Conservation (phyloP, 2,888 invertebrate genomes). For the Sphaerophoria taeniata region DNA sequence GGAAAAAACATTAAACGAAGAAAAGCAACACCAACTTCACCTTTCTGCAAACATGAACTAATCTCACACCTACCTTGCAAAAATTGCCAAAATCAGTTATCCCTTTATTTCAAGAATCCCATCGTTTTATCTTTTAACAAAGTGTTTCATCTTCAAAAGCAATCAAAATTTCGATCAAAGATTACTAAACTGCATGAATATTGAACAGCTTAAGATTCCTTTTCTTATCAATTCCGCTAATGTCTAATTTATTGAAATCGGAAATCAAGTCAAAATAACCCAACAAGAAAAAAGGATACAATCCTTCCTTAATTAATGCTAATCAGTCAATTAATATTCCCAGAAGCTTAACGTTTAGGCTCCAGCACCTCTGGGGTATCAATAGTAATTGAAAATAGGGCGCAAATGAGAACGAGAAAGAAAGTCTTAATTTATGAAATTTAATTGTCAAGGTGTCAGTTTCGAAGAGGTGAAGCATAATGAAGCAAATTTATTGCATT, state of each 20-base stretch:
- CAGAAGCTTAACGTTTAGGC: slow-evolving; percentile 53
- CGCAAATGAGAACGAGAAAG: neutral
- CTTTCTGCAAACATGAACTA: too few species aligned
- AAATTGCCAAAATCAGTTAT: too few species aligned
- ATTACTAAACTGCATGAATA: neutral
- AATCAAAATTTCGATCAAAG: slow-evolving; percentile 1
- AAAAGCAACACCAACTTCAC: too few species aligned
- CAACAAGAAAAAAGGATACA: neutral
- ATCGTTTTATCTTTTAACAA: too few species aligned
- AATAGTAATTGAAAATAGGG: neutral
- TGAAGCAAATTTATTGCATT: slow-evolving; percentile 51
- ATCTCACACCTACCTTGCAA: too few species aligned
- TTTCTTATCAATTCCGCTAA: neutral
- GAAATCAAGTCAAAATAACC: slow-evolving; percentile 5
- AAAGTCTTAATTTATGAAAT: slow-evolving; percentile 58
- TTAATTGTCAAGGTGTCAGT: slow-evolving; percentile 68
- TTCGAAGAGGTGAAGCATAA: slow-evolving; percentile 44
- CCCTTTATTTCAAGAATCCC: too few species aligned
- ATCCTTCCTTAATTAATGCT: slow-evolving; percentile 63
- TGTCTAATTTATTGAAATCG: slow-evolving; percentile 10
- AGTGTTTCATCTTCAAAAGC: too few species aligned
- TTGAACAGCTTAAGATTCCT: neutral
- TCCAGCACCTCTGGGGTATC: slow-evolving; percentile 36
- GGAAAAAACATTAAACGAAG: too few species aligned
- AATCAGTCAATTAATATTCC: slow-evolving; percentile 71